Evolutionary conservation across 2,888 invertebrate genomes (phyloP).

Genomic region (Apodemia duryi): DNA sequence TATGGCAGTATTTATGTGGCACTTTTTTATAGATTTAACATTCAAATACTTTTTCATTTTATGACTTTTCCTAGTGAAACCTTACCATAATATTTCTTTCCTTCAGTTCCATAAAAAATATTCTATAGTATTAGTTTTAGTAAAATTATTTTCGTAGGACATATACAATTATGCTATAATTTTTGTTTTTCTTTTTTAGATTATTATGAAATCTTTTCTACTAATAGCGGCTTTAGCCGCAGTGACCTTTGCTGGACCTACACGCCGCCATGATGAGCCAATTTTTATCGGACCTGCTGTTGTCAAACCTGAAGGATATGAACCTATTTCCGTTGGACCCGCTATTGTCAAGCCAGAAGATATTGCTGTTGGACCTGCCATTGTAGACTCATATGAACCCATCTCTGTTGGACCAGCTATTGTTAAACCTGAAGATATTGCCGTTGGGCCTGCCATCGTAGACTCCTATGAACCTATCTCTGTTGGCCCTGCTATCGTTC

Average conservation of each 20-base stretch:
- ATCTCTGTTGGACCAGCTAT: conserved; percentile 21
- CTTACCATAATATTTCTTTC: too few species aligned
- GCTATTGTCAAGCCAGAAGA: conserved; percentile 18
- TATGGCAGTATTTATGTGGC: too few species aligned
- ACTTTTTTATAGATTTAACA: too few species aligned
- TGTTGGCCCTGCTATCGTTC: conserved; percentile 19
- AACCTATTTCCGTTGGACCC: conserved; percentile 3
- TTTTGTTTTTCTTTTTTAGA: conserved; percentile 16
- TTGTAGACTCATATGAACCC: conserved; percentile 9
- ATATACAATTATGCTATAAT: neutral
- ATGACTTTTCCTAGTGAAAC: too few species aligned
- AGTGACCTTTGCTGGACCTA: conserved; percentile 21
- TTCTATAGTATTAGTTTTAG: too few species aligned
- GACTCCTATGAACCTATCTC: neutral
- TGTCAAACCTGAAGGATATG: conserved; percentile 13
- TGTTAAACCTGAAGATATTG: neutral
- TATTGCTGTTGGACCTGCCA: conserved; percentile 22
- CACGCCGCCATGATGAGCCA: conserved; percentile 15
- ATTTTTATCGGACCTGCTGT: conserved; percentile 22
- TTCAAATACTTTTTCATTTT: too few species aligned
- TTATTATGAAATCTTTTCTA: conserved; percentile 18
- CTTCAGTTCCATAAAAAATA: too few species aligned
- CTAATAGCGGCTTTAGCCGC: conserved; percentile 25
- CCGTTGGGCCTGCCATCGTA: conserved; percentile 19
- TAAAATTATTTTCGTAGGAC: too few species aligned